Evolutionary conservation across 2,797 vertebrate species (phyloP).

Genomic region (Leucoraja ocellata): DNA sequence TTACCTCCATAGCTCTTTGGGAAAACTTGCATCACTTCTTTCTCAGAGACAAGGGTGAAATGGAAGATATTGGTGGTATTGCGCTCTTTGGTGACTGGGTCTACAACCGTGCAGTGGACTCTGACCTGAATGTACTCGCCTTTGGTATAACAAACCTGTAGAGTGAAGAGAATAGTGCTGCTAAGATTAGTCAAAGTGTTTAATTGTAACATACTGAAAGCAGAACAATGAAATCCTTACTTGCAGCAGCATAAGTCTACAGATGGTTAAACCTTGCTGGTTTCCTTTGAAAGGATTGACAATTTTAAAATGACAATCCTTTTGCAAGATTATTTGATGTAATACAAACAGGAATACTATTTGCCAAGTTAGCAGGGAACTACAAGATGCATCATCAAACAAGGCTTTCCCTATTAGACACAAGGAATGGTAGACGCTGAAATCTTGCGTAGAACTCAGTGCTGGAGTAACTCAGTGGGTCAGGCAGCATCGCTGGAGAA

Average conservation of each 20-base stretch:
- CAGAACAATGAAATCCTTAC: too few species aligned
- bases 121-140: constrained; percentile 79
- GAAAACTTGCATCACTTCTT: constrained; percentile 69
- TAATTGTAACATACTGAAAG: too few species aligned
- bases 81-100: constrained; percentile 72
- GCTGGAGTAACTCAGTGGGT: too few species aligned
- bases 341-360: too few species aligned
- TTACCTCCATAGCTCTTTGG: constrained; percentile 73
- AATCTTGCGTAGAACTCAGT: too few species aligned
- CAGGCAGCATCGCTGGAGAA: too few species aligned
- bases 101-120: constrained; percentile 89
- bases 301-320: neutral
- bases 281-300: neutral
- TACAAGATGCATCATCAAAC: neutral
- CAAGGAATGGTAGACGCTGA: too few species aligned
- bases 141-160: constrained; percentile 86
- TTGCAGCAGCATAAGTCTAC: too few species aligned
- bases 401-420: neutral
- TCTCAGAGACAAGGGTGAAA: constrained; percentile 79
- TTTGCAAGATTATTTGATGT: neutral
- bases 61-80: constrained; percentile 92
- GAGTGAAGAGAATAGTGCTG: constrained; percentile 16
- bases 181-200: neutral
- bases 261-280: neutral
- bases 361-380: neutral